Base-by-base conservation (phyloP, 2,113 vertebrate species). In the Ramphastos sulfuratus region DNA sequence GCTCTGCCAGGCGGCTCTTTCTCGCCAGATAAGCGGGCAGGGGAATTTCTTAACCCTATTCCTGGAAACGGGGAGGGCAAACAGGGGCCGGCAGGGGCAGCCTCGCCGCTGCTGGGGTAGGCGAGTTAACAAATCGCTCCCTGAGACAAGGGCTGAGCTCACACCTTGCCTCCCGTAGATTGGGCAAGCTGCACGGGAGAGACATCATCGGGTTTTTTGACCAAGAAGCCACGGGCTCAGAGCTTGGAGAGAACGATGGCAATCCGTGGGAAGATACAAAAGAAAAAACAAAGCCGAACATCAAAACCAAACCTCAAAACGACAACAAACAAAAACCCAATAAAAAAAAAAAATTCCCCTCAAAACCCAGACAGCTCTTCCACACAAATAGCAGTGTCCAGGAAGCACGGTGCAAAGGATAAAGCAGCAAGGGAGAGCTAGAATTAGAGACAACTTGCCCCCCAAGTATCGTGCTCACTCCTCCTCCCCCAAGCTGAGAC, bases 121-220 rank as follows among this genome's bases (percentile, higher is more conserved):
- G 27, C 2, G 2, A 7, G 6, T 2, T 84, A 83, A 2, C 44
- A 48, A 18, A 8, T 46, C 5, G 0, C 48, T 9, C 18, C 16
- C 11, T 10, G 6, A 10, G 23, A 21, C 2, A 4, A 6, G n/a
- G 9, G 33, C 11, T 46, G 67, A 48, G 35, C 33, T 63, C 10
- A 6, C 48, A 54, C 30, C 72, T 37, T 21, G 0, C 69, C 52
- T 8, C 13, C 9, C 9, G 1, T 71, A 18, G n/a, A 11, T 25
- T 12, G 0, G 1, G 5, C 2, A 3, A 4, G 4, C 1, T 10
- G 12, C 1, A 31, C 3, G 7, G 11, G 2, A 20, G 10, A 25
- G 1, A 19, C 21, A 15, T 3, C 0, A 0, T 2, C 6, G 0
- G 4, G 4, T 50, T 15, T 42, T 52, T 55, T 24, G 2, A 30